Evolutionary conservation across 2,113 vertebrate species (phyloP), one percentile per base, ranked within the genome.

Genomic region (Nicator chloris): DNA sequence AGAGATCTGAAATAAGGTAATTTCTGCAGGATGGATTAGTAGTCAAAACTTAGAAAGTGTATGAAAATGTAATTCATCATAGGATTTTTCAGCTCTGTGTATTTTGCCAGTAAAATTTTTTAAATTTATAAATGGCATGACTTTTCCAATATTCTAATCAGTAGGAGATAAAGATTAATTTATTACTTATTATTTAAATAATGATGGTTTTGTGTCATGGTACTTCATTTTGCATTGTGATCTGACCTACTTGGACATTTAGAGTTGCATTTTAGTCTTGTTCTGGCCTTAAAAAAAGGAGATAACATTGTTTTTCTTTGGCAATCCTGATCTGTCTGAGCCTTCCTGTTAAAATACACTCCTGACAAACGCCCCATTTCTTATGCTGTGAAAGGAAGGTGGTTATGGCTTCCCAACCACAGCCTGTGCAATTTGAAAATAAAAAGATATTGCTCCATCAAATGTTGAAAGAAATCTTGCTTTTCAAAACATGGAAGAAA

Each of bases 401-500:
- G 16, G 30, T 69, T 79, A 23, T 53, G 53, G 50, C 71, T 95
- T 96, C 75, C 72, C 70, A 68, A 20, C 27, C 24, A 40, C n/a
- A 45, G 49, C 45, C 53, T 33, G 33, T 84, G 66, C 72, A 84
- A 47, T 72, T 84, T 68, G 70, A 51, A 94, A 96, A 93, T 73
- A 76, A 87, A 92, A 95, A 88, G 86, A 64, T 27, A 39, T 1
- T 40, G 63, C 44, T 77, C 59, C 78, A 57, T 86, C 75, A 79
- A 84, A 64, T 3, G 40, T 28, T n/a, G 42, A 93, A 77, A 97
- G 86, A 86, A 81, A 68, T 85, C 35, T 64, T 70, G 54, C 28
- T 42, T 42, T 82, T 81, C 71, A 39, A 86, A 92, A 88, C 77
- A 85, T 72, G 91, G 91, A 92, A 84, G 81, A 90, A 92, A 68